Evolutionary conservation across 1,140 invertebrate species (phyloP), one percentile per base, ranked within the genome.

Genomic region (Coenobita brevimanus): DNA sequence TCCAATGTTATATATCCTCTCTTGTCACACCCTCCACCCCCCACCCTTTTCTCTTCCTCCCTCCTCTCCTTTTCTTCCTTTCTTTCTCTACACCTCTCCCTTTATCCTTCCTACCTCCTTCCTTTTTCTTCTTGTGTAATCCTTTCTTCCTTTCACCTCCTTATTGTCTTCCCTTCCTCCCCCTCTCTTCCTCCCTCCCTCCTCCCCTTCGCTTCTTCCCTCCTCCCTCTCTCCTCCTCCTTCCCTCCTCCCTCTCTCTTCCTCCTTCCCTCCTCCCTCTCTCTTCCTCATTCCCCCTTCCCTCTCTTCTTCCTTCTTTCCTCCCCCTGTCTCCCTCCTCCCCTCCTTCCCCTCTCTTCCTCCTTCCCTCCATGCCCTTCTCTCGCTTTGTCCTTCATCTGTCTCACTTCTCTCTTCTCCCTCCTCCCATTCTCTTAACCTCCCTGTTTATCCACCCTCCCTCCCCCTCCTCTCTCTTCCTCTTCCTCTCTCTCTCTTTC

Each of bases 261-360:
- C 73, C 50, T 43, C 50, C 73, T 76, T 43, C 50, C 73, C 50
- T 43, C 50, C 73, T 76, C 73, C n/a, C n/a, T n/a, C n/a, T n/a
- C n/a, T n/a, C n/a, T n/a, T n/a, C n/a, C n/a, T n/a, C n/a, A n/a
- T n/a, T 76, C 73, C 50, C 73, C 24, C 73, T 76, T 43, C 50
- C 73, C 50, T 43, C 17, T 43, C 27, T 21, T 78, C 69, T 73
- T 36, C 4, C n/a, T 73, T 36, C 30, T 17, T 62, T 27, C 15
- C 60, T 4, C 60, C 15, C 60, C 13, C 60, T 15, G 4, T 15
- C 43, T 27, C 36, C 41, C 50, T 78, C 43, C 17, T 21, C 38
- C 13, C 30, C 24, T 8, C 3, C 73, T 75, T 33, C 8, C 24
- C 54, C 54, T 60, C 54, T 24, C 2, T 2, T 2, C 1, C 54